Conservation (phyloP, 2,113 vertebrate species). For the Chelonoidis abingdonii region DNA sequence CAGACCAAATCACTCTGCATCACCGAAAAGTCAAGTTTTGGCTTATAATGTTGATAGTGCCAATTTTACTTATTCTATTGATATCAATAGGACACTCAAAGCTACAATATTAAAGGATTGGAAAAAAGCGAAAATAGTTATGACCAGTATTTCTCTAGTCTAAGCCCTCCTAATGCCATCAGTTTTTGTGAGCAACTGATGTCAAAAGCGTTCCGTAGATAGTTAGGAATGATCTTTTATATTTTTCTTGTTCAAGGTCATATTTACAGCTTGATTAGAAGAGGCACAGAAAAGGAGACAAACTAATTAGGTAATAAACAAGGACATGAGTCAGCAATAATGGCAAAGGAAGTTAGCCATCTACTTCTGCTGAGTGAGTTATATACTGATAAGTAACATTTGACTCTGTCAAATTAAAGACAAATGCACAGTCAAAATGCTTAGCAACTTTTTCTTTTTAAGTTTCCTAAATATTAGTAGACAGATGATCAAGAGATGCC, state of each 20-base stretch:
- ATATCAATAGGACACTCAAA: not conserved
- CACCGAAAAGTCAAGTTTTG: not conserved
- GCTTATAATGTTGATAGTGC: not conserved
- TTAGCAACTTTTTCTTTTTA: not conserved
- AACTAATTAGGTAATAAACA: not conserved
- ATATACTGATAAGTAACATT: conserved; percentile 39
- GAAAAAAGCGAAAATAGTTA: not conserved
- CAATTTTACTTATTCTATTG: not conserved
- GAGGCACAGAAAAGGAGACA: not conserved
- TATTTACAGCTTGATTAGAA: not conserved
- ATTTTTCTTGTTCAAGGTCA: not conserved
- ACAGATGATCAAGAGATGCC: not conserved
- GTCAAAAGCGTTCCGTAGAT: not conserved
- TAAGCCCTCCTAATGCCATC: accelerated
- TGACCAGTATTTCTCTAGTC: not conserved
- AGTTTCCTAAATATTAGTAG: not conserved
- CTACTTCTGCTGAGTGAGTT: conserved; percentile 44
- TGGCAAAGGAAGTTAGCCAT: conserved; percentile 45
- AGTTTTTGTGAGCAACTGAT: not conserved
- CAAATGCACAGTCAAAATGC: conserved; percentile 20
- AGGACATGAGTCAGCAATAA: not conserved
- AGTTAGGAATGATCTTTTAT: not conserved
- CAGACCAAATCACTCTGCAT: not conserved
- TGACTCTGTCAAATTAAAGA: conserved; percentile 32
- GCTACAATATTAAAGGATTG: not conserved